Base-by-base conservation (phyloP, 2,888 invertebrate species). In the Odiellus spinosus region DNA sequence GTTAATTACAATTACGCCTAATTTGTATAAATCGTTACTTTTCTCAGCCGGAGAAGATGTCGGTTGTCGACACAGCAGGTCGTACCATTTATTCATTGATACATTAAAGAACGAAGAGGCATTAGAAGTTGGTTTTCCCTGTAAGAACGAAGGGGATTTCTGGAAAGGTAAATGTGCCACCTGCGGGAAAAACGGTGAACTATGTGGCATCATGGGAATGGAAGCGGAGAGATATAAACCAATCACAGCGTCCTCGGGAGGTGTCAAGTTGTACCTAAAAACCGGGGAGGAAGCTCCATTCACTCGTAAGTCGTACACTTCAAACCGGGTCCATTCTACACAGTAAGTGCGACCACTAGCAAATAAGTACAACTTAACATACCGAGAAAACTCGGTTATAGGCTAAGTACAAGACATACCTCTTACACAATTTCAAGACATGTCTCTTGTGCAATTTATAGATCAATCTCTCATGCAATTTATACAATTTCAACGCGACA, bases 41-140 rank as follows among this genome's bases (percentile, higher is more conserved):
- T n/a, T n/a, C n/a, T 26, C 4, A 26, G 26, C 26, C 26, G 26
- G 26, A 26, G 26, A 26, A 4, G 26, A 26, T 6, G 78, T 85
- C 2, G 83, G 84, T 17, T 86, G 85, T 62, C 83, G 82, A 62
- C 85, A 86, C 63, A 78, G 83, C 15, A 72, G 84, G 61, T 83
- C 84, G 20, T 81, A 84, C 54, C 83, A 84, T 65, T 73, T 83
- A 39, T 85, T 84, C 65, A 11, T 17, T 10, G 15, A 38, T n/a
- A 17, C 38, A 2, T 2, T 38, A 10, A 38, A 38, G 2, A 19
- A 19, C 2, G 10, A 11, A 19, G 19, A 15, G 8, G 20, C 42
- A 1, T n/a, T 5, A 5, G 26, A 26, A 26, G 21, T 42, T 6
- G 42, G 20, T n/a, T 42, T 21, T 26, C 15, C 26, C 3, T 42